These are phyloP conservation scores for Platycheirus albimanus DNA, from an alignment of 2,888 invertebrate genomes.

Conservation along the genomic window DNA sequence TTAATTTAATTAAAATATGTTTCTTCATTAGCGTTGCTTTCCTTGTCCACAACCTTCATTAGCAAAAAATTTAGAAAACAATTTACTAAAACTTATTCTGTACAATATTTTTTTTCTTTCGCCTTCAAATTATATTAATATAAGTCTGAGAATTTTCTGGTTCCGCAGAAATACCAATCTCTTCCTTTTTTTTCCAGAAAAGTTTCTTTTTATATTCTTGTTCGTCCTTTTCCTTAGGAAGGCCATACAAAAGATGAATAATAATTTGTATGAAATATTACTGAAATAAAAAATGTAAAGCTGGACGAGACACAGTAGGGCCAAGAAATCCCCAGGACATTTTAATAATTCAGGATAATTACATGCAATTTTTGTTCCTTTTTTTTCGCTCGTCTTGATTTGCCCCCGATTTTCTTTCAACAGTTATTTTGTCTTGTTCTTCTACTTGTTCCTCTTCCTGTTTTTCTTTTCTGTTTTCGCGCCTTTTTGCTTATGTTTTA, in stretches of 20 bases:
- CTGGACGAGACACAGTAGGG: conserved; percentile 12
- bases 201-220: conserved; percentile 3
- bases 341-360: conserved; percentile 69
- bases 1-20: conserved; percentile 55
- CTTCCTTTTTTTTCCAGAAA: not conserved
- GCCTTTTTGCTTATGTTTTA: conserved; percentile 13
- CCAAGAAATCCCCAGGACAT: conserved; percentile 53
- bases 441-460: no score
- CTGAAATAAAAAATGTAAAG: conserved; percentile 40
- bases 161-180: not conserved
- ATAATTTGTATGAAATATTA: conserved; percentile 48
- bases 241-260: conserved; percentile 52
- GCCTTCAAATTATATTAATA: not conserved
- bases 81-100: conserved; percentile 54
- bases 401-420: conserved; percentile 16
- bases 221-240: not conserved
- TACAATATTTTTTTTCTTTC: conserved; percentile 2
- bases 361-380: conserved; percentile 44
- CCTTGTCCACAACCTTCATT: not conserved
- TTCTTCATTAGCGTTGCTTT: conserved; percentile 48
- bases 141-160: not conserved
- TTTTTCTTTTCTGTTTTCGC: not conserved
- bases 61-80: conserved; percentile 48
- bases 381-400: conserved; percentile 10
- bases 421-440: no score